phyloP scores from a whole-genome alignment of 2,888 invertebrate genomes.

The Linhomoeus sp. region DNA sequence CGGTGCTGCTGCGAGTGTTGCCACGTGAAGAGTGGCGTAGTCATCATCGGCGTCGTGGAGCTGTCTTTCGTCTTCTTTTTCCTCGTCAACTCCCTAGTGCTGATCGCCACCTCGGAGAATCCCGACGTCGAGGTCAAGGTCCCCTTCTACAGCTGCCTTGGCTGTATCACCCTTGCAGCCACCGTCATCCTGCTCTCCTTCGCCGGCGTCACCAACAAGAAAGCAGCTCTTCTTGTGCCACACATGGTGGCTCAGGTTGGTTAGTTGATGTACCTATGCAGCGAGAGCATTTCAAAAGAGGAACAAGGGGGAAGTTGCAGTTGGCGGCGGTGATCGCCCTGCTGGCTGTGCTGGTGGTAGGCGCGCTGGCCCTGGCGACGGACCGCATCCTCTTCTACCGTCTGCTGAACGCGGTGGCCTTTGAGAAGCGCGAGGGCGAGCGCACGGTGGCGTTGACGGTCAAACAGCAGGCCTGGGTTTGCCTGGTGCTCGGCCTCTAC shows the following conservation, averaged over 20 bases:
- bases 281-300: no score
- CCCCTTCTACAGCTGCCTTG: no score
- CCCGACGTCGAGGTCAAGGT: neutral
- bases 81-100: neutral
- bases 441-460: neutral
- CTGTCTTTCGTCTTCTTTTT: neutral
- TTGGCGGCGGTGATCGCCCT: no score
- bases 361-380: neutral
- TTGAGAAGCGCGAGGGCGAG: constrained; percentile 5
- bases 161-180: neutral
- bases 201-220: neutral
- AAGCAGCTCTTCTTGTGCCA: neutral
- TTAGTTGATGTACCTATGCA: no score
- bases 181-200: neutral
- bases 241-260: neutral
- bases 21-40: neutral
- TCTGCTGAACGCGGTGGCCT: neutral
- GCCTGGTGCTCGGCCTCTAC: neutral
- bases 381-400: neutral
- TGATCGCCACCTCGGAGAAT: neutral
- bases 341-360: neutral
- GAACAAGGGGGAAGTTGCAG: no score
- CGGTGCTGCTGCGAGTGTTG: constrained; percentile 1
- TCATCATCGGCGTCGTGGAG: neutral
- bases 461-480: neutral